Conservation (phyloP, 1,140 invertebrate genomes). For the Drosophila serrata region DNA sequence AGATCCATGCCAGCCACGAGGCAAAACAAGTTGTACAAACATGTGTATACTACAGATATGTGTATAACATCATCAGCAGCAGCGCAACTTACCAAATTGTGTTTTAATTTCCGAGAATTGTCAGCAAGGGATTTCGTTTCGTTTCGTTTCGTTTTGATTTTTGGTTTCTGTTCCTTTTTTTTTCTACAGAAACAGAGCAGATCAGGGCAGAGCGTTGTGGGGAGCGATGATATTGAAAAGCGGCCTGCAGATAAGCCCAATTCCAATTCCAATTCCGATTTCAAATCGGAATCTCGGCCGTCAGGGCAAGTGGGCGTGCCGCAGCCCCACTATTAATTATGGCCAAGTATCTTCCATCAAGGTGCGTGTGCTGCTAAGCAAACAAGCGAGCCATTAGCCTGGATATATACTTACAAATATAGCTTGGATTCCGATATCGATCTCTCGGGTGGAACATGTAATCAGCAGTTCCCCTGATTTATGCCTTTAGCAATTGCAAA, state of each 20-base stretch:
- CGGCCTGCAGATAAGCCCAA: slow-evolving; percentile 46
- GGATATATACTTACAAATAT: slow-evolving; percentile 4
- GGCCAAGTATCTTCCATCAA: slow-evolving; percentile 60
- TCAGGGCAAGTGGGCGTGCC: slow-evolving; percentile 8
- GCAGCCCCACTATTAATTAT: slow-evolving; percentile 43
- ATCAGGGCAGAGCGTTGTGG: slow-evolving; percentile 28
- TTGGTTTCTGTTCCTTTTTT: slow-evolving; percentile 37
- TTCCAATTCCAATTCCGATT: slow-evolving; percentile 64
- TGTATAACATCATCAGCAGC: slow-evolving; percentile 61
- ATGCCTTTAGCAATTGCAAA: slow-evolving; percentile 44
- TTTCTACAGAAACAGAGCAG: slow-evolving; percentile 61
- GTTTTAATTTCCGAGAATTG: slow-evolving; percentile 81
- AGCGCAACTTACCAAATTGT: slow-evolving; percentile 63
- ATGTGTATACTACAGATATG: slow-evolving; percentile 47
- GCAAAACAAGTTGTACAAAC: slow-evolving; percentile 75
- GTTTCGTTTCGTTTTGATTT: slow-evolving; percentile 31
- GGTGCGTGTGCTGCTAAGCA: slow-evolving; percentile 71
- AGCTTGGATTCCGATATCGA: slow-evolving; percentile 47
- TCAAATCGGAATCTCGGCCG: slow-evolving; percentile 23
- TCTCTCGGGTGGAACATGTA: slow-evolving; percentile 28
- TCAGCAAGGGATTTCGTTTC: slow-evolving; percentile 44
- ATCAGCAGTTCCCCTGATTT: slow-evolving; percentile 53
- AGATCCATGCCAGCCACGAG: slow-evolving; percentile 57
- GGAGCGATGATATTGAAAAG: slow-evolving; percentile 60
- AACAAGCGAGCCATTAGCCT: slow-evolving; percentile 53